These are phyloP conservation scores for Ethmia dodecea DNA, from an alignment of 2,888 invertebrate genomes.

Conservation along the genomic window DNA sequence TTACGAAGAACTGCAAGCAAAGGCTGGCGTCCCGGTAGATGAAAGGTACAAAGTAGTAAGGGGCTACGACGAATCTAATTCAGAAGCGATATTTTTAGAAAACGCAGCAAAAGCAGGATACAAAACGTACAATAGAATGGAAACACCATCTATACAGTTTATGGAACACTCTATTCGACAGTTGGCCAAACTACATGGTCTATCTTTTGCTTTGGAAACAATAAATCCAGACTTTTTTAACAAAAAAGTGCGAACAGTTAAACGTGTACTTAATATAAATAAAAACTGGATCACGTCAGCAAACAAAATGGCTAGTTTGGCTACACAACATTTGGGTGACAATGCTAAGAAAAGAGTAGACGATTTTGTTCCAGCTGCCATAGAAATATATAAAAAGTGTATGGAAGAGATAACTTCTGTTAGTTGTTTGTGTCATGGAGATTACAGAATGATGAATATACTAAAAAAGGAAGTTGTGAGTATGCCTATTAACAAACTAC, in stretches of 20 bases:
- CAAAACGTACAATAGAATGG: constrained; percentile 27
- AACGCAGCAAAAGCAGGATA: constrained; percentile 37
- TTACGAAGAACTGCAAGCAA: constrained; percentile 33
- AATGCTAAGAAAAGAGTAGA: too few relatives aligned
- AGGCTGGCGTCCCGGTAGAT: constrained; percentile 28
- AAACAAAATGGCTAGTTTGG: too few relatives aligned
- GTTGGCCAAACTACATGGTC: constrained; percentile 35
- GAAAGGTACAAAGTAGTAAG: constrained; percentile 35
- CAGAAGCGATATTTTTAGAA: constrained; percentile 40
- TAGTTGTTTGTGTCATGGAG: constrained; percentile 32
- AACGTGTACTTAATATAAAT: constrained; percentile 17
- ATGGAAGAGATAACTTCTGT: constrained; percentile 14
- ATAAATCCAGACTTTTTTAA: constrained; percentile 26
- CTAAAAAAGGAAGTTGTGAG: constrained; percentile 27
- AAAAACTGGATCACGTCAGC: too few relatives aligned
- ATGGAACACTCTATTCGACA: constrained; percentile 27
- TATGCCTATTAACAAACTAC: too few relatives aligned
- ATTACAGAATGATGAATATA: constrained; percentile 34
- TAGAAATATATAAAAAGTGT: constrained; percentile 19
- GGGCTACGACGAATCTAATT: constrained; percentile 30
- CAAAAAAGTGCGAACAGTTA: constrained; percentile 17
- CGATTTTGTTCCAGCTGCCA: constrained; percentile 11
- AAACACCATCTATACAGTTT: constrained; percentile 25
- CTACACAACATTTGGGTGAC: too few relatives aligned
- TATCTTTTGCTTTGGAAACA: constrained; percentile 30